A percentile compares a stretch with the other conserved stretches of the same genome.
Evolutionary conservation across 1,140 invertebrate species (phyloP).

Genomic region (Bombus fervidus): DNA sequence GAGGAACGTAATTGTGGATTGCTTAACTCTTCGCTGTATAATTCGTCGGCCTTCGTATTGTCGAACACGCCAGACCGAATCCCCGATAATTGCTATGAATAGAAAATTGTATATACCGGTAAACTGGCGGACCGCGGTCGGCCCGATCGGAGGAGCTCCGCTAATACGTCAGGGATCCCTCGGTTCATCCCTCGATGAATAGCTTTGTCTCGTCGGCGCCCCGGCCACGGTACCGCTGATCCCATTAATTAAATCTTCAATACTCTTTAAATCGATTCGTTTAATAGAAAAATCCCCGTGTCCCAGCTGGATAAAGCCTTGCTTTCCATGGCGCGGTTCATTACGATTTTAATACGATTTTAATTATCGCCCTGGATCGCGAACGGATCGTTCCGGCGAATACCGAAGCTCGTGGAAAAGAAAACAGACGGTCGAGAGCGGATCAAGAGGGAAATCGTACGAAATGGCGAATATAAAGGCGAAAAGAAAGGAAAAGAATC

Average conservation of each 20-base stretch:
- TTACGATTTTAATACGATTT: slow-evolving; percentile 32
- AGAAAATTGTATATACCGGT: slow-evolving; percentile 31
- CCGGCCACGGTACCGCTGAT: slow-evolving; percentile 30
- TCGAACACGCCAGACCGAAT: slow-evolving; percentile 2
- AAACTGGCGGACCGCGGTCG: not conserved
- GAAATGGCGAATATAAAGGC: not conserved
- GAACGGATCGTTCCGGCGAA: not conserved
- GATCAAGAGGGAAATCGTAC: not conserved
- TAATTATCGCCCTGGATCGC: slow-evolving; percentile 21
- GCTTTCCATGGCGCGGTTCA: not conserved
- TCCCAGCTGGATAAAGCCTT: not conserved
- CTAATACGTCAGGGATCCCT: slow-evolving; percentile 23
- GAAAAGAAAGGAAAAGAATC: not conserved
- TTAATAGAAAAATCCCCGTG: slow-evolving; percentile 28
- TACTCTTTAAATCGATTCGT: slow-evolving; percentile 44
- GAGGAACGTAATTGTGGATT: not conserved
- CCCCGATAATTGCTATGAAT: not conserved
- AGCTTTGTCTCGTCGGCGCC: slow-evolving; percentile 44
- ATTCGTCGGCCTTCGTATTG: not conserved
- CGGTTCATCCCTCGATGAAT: slow-evolving; percentile 52
- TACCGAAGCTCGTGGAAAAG: not conserved
- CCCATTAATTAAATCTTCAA: slow-evolving; percentile 63
- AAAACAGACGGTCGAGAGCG: not conserved
- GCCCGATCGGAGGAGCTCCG: slow-evolving; percentile 1
- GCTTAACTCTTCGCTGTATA: not conserved